Conservation (phyloP, 1,140 invertebrate species). For the Caenorhabditis inopinata region DNA sequence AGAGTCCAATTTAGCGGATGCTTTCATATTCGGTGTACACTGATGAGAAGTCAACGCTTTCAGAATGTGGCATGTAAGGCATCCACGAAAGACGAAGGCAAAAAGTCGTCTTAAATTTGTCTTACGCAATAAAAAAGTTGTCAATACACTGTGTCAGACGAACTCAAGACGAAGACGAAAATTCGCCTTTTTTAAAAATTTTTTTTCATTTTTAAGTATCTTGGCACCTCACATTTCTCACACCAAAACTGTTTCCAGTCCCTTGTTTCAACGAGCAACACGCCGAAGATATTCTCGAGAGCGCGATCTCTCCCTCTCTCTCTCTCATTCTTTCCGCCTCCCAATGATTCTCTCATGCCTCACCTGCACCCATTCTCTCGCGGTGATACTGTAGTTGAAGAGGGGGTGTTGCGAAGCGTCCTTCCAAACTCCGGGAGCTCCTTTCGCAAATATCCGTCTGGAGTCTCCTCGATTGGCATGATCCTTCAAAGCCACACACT, state of each 20-base stretch:
- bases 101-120: too few relatives aligned
- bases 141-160: too few relatives aligned
- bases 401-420: neutral
- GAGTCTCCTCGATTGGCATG: neutral
- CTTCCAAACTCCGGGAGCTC: neutral
- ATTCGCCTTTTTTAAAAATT: too few relatives aligned
- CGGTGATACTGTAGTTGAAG: constrained; percentile 25
- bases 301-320: neutral
- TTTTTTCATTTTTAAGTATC: too few relatives aligned
- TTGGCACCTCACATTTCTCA: neutral
- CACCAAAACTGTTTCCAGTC: neutral
- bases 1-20: too few relatives aligned
- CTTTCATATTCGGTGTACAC: too few relatives aligned
- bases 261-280: neutral
- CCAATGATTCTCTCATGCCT: neutral
- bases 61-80: too few relatives aligned
- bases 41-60: too few relatives aligned
- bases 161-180: too few relatives aligned
- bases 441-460: constrained; percentile 17
- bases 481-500: constrained; percentile 13
- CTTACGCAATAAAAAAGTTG: too few relatives aligned
- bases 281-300: neutral
- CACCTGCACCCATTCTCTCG: neutral
- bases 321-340: neutral
- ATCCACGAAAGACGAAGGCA: too few relatives aligned